phyloP scores from a whole-genome alignment of 2,888 invertebrate species.

The Hedya salicella region DNA sequence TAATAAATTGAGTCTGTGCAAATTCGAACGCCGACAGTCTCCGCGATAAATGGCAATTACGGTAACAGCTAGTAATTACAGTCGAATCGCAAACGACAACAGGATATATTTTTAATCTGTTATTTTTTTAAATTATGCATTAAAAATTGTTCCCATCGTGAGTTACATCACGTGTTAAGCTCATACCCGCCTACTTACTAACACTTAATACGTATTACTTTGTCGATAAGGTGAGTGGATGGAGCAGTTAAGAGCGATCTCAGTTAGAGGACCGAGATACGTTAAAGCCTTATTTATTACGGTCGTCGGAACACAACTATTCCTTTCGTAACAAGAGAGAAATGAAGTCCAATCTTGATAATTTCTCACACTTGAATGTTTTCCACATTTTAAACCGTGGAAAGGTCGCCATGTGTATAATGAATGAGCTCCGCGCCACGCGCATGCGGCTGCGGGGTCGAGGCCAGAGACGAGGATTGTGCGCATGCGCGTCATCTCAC shows the following conservation, averaged over 20 bases:
- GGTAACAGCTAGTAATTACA: conserved; percentile 24
- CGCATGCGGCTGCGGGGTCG: conserved; percentile 26
- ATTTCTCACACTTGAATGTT: conserved; percentile 20
- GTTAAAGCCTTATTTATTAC: conserved; percentile 42
- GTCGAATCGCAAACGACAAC: conserved; percentile 14
- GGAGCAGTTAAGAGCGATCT: conserved; percentile 40
- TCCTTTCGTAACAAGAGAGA: conserved; percentile 34
- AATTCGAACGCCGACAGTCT: conserved; percentile 26
- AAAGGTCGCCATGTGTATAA: conserved; percentile 29
- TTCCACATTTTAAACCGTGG: conserved; percentile 19
- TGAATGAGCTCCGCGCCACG: conserved; percentile 20
- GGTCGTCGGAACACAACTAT: conserved; percentile 32
- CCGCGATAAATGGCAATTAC: conserved; percentile 25
- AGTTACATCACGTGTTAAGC: conserved; percentile 36
- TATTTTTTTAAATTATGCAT: conserved; percentile 38
- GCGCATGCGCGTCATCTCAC: conserved; percentile 24
- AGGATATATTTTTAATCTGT: conserved; percentile 31
- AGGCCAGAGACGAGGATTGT: conserved; percentile 21
- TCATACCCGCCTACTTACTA: conserved; percentile 37
- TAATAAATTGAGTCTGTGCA: conserved; percentile 30
- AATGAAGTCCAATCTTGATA: conserved; percentile 41
- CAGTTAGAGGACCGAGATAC: conserved; percentile 39
- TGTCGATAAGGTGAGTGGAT: conserved; percentile 43
- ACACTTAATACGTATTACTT: conserved; percentile 42
- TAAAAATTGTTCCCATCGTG: conserved; percentile 18